Evolutionary conservation across 2,113 vertebrate species (phyloP), one percentile per base, ranked within the genome.

Genomic region (Pao palembangensis): DNA sequence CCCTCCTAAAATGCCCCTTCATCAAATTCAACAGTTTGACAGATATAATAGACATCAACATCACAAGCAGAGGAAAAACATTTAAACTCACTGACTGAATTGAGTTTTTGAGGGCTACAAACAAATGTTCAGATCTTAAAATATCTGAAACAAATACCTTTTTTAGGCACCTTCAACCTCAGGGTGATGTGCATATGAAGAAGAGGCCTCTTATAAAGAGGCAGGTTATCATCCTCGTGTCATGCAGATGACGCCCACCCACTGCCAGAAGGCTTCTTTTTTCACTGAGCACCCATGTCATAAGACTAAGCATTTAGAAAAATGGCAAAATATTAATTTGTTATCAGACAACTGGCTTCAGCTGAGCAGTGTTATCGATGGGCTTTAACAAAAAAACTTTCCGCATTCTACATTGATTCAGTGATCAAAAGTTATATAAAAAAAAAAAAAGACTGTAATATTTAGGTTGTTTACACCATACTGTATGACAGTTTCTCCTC

Each of bases 191-290:
- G 12, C n/a, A 10, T 41, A 13, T 28, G 49, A 68, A 75, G 52
- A 82, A 73, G 34, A 64, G 75, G 58, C 71, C 38, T 47, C 50
- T 81, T 78, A 63, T 81, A 17, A 14, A 47, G 44, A 47, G 44
- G 52, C 21, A 69, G 75, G 73, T 81, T 77, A 82, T 63, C 19
- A 58, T 76, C 58, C 55, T 56, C 42, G 38, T 38, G n/a, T 21
- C 47, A 1, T 49, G 21, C 58, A 71, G 71, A 82, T 82, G 65
- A 73, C 55, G 20, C 16, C 67, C 61, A 14, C n/a, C 18, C 50
- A 6, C 12, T 3, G 52, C 63, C 49, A 53, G 41, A n/a, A 34
- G 54, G 63, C 53, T 14, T 31, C 20, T 20, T 3, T 14, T 55
- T 55, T 25, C 56, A 58, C 11, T 8, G 44, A 55, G 63, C 5